Evolutionary conservation across 2,888 invertebrate species (phyloP).

Genomic region (Agrotis ipsilon): DNA sequence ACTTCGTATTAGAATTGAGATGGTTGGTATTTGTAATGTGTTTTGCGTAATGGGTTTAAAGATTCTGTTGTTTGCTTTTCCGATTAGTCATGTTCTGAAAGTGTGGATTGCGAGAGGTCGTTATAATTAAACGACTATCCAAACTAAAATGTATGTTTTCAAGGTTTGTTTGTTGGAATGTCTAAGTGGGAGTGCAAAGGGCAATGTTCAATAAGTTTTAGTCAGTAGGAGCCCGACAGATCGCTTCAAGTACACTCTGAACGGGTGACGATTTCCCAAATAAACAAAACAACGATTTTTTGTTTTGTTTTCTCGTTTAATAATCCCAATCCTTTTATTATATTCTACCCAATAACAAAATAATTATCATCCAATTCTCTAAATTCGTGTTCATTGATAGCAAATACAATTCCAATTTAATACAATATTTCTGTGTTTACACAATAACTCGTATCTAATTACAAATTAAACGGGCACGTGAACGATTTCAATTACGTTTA

Average conservation of each 20-base stretch:
- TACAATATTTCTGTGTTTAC: conserved; percentile 53
- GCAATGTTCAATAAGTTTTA: too few species aligned
- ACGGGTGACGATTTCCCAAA: too few species aligned
- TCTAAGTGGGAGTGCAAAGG: too few species aligned
- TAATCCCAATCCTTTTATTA: too few species aligned
- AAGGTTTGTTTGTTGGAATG: too few species aligned
- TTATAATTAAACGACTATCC: too few species aligned
- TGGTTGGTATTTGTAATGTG: conserved; percentile 48
- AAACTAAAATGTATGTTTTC: too few species aligned
- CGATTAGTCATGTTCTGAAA: neutral
- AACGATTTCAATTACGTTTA: conserved; percentile 62
- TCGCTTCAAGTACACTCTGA: too few species aligned
- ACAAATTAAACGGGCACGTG: conserved; percentile 66
- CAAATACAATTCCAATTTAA: conserved; percentile 15
- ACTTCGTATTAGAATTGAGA: conserved; percentile 66
- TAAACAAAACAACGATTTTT: too few species aligned
- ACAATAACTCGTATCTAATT: conserved; percentile 65
- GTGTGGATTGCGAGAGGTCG: too few species aligned
- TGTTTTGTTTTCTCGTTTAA: too few species aligned
- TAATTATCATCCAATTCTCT: neutral
- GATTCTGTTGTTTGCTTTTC: conserved; percentile 1
- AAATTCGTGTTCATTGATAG: conserved; percentile 12
- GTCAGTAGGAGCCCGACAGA: too few species aligned
- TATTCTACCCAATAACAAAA: neutral
- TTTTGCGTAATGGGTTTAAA: conserved; percentile 23